A percentile compares a stretch with the other conserved stretches of the same genome.
Evolutionary conservation across 2,888 invertebrate genomes (phyloP).

Genomic region (Andrena dorsata): DNA sequence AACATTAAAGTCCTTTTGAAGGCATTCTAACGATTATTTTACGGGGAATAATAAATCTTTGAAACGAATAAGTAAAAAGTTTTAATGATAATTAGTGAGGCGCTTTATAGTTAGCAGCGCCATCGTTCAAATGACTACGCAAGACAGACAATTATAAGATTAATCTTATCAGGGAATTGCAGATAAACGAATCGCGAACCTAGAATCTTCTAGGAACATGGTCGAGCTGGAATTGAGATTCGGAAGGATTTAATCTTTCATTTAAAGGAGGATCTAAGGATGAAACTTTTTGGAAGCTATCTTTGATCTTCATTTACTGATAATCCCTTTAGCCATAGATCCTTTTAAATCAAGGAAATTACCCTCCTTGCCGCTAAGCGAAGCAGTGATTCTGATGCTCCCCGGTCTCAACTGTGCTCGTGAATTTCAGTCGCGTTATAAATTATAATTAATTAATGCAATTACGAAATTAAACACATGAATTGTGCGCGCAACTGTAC

Average conservation of each 20-base stretch:
- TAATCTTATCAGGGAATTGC: conserved; percentile 42
- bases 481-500: background rate
- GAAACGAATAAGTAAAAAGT: background rate
- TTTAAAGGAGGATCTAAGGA: conserved; percentile 58
- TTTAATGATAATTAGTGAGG: background rate
- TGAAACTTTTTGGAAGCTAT: conserved; percentile 60
- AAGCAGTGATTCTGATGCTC: background rate
- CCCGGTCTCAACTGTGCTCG: conserved; percentile 12
- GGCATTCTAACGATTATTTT: background rate
- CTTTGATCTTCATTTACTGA: conserved; percentile 65
- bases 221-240: conserved; percentile 48
- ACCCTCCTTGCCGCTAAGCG: conserved; percentile 14
- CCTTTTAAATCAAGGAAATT: conserved; percentile 55
- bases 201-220: conserved; percentile 14
- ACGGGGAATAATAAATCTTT: background rate
- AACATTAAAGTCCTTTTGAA: background rate
- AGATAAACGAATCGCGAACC: conserved; percentile 38
- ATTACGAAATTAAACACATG: background rate
- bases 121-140: background rate
- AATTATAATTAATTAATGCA: conserved; percentile 5
- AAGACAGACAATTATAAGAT: conserved; percentile 21
- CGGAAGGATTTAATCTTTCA: conserved; percentile 58
- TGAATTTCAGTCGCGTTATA: background rate
- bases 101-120: background rate
- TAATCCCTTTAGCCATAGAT: conserved; percentile 56